These are phyloP conservation scores for Cyprinodon variegatus DNA, from an alignment of 2,113 vertebrate species.

Conservation along the genomic window DNA sequence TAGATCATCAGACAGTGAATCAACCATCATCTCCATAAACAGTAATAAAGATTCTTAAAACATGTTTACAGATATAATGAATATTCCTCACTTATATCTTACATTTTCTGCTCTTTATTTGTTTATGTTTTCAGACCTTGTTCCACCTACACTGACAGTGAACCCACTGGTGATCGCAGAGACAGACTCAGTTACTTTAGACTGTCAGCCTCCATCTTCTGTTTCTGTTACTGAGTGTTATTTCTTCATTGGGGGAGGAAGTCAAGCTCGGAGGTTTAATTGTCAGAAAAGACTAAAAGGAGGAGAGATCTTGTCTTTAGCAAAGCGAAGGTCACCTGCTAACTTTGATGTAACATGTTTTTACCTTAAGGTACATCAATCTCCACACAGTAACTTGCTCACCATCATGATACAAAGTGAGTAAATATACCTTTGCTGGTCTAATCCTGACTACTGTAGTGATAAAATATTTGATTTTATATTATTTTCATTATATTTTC, in stretches of 20 bases:
- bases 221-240: neutral
- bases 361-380: slow-evolving; percentile 14
- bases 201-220: slow-evolving; percentile 38
- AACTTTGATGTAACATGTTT: slow-evolving; percentile 26
- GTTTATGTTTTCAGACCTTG: slow-evolving; percentile 1
- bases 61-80: neutral
- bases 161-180: slow-evolving; percentile 15
- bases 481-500: neutral
- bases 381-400: slow-evolving; percentile 1
- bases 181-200: slow-evolving; percentile 26
- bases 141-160: slow-evolving; percentile 27
- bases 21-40: slow-evolving; percentile 10
- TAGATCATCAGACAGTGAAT: slow-evolving; percentile 17
- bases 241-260: neutral
- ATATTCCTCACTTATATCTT: neutral
- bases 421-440: neutral
- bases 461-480: neutral
- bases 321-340: slow-evolving; percentile 10
- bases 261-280: rapidly evolving
- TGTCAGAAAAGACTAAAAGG: slow-evolving; percentile 28
- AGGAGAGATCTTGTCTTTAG: slow-evolving; percentile 8
- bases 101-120: neutral
- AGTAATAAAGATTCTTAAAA: slow-evolving; percentile 9
- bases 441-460: no score
- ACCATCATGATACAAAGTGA: slow-evolving; percentile 26